These are phyloP conservation scores for Thelaira solivaga DNA, from an alignment of 2,888 invertebrate genomes.

Conservation along the genomic window DNA sequence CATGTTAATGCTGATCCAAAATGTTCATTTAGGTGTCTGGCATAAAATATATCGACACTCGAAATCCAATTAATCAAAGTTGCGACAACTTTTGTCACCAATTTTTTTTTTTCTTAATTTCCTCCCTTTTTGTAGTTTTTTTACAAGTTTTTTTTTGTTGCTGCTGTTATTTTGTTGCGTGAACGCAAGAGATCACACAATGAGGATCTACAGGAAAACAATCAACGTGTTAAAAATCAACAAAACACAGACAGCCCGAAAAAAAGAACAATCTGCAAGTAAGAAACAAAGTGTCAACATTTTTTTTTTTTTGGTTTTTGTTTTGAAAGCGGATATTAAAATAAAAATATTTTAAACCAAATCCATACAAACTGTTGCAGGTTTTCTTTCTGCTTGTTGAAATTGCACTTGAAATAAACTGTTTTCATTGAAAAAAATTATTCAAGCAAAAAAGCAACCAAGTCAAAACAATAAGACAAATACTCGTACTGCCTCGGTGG, in stretches of 20 bases:
- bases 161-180: slow-evolving; percentile 28
- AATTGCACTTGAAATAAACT: background rate
- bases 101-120: slow-evolving; percentile 56
- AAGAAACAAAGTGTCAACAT: slow-evolving; percentile 41
- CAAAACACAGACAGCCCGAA: slow-evolving; percentile 1
- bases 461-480: slow-evolving; percentile 45
- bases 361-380: background rate
- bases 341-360: slow-evolving; percentile 28
- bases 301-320: too few species aligned
- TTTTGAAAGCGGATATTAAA: slow-evolving; percentile 51
- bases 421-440: slow-evolving; percentile 19
- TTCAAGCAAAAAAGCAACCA: background rate
- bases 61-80: slow-evolving; percentile 71
- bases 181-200: slow-evolving; percentile 55
- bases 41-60: slow-evolving; percentile 67
- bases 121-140: slow-evolving; percentile 14
- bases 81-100: slow-evolving; percentile 68
- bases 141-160: background rate
- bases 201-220: slow-evolving; percentile 47
- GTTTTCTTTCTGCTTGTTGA: background rate
- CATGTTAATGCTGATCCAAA: slow-evolving; percentile 47
- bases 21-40: slow-evolving; percentile 58
- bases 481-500: slow-evolving; percentile 4
- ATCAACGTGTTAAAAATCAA: slow-evolving; percentile 19
- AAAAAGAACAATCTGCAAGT: background rate